A percentile compares a stretch with the other conserved stretches of the same genome.
phyloP scores from a whole-genome alignment of 2,113 vertebrate species.

The Pagrus major region DNA sequence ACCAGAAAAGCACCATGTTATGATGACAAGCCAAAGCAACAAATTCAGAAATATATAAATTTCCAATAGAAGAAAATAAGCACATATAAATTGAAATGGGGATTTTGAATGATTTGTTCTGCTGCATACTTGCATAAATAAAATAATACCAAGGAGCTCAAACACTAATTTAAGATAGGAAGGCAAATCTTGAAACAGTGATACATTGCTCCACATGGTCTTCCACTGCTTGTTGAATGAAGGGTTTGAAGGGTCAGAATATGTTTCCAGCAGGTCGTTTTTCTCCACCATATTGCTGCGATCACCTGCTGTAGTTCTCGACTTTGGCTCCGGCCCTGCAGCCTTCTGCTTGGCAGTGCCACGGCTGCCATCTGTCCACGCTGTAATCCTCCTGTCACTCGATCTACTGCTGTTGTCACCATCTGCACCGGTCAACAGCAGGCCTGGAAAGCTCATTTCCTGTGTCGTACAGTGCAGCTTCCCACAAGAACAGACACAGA shows the following conservation, averaged over 20 bases:
- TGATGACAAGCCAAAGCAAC: background rate
- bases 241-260: constrained; percentile 3
- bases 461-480: background rate
- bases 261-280: background rate
- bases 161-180: background rate
- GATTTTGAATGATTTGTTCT: background rate
- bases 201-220: constrained; percentile 9
- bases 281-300: constrained; percentile 33
- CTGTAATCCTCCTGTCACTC: constrained; percentile 68
- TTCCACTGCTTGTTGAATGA: background rate
- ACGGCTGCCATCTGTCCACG: constrained; percentile 63
- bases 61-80: too few relatives aligned
- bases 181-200: background rate
- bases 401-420: constrained; percentile 39
- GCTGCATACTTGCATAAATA: background rate
- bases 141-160: background rate
- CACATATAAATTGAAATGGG: background rate
- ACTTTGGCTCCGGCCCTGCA: constrained; percentile 26
- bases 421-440: constrained; percentile 51
- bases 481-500: background rate
- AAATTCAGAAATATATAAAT: background rate
- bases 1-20: background rate
- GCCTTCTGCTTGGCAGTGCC: constrained; percentile 27
- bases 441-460: constrained; percentile 31
- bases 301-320: constrained; percentile 45